Base-by-base conservation (phyloP, 1,140 invertebrate species). In the Drosophila pectinifera region DNA sequence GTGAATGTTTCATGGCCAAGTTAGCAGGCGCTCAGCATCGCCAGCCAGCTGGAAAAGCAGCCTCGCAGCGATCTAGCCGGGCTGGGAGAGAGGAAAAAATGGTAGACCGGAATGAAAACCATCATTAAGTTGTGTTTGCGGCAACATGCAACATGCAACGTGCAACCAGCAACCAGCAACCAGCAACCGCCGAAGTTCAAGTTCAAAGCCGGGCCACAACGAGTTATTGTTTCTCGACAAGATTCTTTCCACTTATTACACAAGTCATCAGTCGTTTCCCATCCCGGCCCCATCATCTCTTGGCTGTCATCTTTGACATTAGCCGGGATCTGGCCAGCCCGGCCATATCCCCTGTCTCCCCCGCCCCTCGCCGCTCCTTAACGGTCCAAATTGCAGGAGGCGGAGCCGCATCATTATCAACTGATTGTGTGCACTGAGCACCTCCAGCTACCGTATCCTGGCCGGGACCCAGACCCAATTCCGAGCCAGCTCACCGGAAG, bases 171-270 rank as follows among this genome's bases (percentile, higher is more conserved):
- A 74, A 74, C 69, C 46, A 67, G 39, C 56, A 58, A 10, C 24
- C 28, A 26, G 24, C 42, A 38, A 38, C 38, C 36, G 24, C 69
- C 42, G 62, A 81, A 88, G 78, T 86, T 88, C 84, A 88, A 88
- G 83, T 86, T 86, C 83, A 86, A 73, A 65, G 76, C 75, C 73
- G 56, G 54, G 38, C 43, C 43, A 63, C 74, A 89, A 88, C 83
- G 67, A 88, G 83, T 88, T 88, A 86, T 88, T 88, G 84, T 86
- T 86, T 79, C 84, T 79, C 78, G 84, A 88, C 84, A 88, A 88
- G 84, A 88, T 84, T 88, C 84, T 90, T 84, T 88, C 83, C 84
- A 84, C 84, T 88, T 89, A 88, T 88, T 89, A 88, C 84, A 88
- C 84, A 88, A 88, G 84, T 84, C 84, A 88, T 88, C 84, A 88